Evolutionary conservation across 1,140 invertebrate species (phyloP).

Genomic region (Periplaneta americana): DNA sequence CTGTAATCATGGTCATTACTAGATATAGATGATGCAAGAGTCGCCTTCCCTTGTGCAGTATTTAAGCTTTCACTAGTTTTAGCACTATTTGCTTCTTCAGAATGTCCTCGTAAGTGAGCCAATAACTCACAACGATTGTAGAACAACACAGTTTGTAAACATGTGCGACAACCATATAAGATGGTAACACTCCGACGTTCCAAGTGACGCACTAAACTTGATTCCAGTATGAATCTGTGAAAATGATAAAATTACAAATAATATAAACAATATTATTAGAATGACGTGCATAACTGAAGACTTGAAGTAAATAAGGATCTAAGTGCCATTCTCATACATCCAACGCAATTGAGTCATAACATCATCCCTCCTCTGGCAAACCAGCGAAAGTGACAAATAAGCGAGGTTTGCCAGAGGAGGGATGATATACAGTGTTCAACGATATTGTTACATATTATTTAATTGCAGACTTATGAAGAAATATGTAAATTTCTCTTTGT

Average conservation of each 20-base stretch:
- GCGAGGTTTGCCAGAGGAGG: too few relatives aligned
- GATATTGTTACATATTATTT: too few relatives aligned
- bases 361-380: too few relatives aligned
- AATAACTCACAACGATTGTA: conserved; percentile 1
- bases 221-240: not conserved
- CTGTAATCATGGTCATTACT: not conserved
- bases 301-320: too few relatives aligned
- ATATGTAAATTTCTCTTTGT: too few relatives aligned
- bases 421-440: too few relatives aligned
- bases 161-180: not conserved
- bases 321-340: too few relatives aligned
- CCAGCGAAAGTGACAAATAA: too few relatives aligned
- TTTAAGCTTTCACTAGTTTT: not conserved
- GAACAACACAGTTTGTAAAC: not conserved
- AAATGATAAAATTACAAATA: not conserved
- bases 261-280: not conserved
- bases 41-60: not conserved
- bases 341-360: too few relatives aligned
- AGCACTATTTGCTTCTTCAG: not conserved
- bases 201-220: not conserved
- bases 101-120: conserved; percentile 1
- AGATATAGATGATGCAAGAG: not conserved
- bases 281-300: too few relatives aligned
- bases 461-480: too few relatives aligned
- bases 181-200: not conserved